Evolutionary conservation across 2,888 invertebrate species (phyloP).

Genomic region (Ichneumon xanthorius): DNA sequence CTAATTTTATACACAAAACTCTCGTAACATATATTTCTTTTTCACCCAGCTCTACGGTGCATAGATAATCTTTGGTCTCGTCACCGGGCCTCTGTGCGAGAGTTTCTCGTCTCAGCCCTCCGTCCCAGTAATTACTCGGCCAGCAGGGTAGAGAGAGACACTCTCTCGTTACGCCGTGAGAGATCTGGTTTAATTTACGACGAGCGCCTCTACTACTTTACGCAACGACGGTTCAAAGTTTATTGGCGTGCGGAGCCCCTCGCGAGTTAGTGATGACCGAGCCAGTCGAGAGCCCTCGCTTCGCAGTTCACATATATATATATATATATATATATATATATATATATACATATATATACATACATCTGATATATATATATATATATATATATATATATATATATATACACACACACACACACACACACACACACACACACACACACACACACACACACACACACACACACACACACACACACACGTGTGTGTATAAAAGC

Average conservation of each 20-base stretch:
- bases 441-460: too few species aligned
- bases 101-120: conserved; percentile 37
- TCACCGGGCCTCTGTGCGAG: neutral
- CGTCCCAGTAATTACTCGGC: conserved; percentile 51
- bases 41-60: neutral
- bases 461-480: too few species aligned
- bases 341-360: too few species aligned
- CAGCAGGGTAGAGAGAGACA: conserved; percentile 50
- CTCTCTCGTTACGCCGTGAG: conserved; percentile 59
- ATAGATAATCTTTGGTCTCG: neutral
- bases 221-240: conserved; percentile 69
- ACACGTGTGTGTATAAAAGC: neutral
- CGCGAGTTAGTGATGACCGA: conserved; percentile 21
- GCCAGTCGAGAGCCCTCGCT: neutral
- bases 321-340: too few species aligned
- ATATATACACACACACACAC: too few species aligned
- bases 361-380: too few species aligned
- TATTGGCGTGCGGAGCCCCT: conserved; percentile 57
- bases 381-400: too few species aligned
- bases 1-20: too few species aligned
- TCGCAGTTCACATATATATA: neutral
- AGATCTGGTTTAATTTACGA: conserved; percentile 71
- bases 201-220: conserved; percentile 62
- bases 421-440: too few species aligned
- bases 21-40: too few species aligned